Percentiles rank a stretch among this genome's conserved stretches.
Evolutionary conservation across 2,113 vertebrate genomes (phyloP).

Genomic region (Nesoenas mayeri): DNA sequence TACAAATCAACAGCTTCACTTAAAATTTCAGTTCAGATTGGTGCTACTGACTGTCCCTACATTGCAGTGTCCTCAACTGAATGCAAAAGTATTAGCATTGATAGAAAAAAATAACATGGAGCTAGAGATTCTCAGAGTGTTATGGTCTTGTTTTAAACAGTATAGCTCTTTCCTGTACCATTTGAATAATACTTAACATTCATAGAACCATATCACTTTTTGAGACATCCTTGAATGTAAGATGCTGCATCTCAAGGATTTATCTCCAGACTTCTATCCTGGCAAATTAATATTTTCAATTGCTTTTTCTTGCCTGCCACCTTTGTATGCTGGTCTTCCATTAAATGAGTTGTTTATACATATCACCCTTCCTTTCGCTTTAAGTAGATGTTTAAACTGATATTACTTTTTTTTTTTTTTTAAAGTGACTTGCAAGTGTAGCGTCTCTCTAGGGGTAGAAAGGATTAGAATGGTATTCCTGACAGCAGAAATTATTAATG

Average conservation of each 20-base stretch:
- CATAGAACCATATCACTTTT: background rate
- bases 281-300: slow-evolving; percentile 27
- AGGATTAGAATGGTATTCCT: slow-evolving; percentile 1
- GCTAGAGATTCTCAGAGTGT: background rate
- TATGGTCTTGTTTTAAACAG: background rate
- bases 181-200: background rate
- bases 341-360: background rate
- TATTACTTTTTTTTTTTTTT: background rate
- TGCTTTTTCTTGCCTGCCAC: slow-evolving; percentile 27
- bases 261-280: background rate
- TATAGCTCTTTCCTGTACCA: background rate
- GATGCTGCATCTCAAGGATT: background rate
- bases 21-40: background rate
- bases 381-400: background rate
- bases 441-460: background rate
- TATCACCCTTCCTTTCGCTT: slow-evolving; percentile 8
- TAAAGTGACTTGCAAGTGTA: background rate
- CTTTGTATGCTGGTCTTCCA: background rate
- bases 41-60: background rate
- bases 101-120: background rate
- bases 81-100: background rate
- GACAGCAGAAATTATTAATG: slow-evolving; percentile 1
- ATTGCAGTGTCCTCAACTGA: background rate
- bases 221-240: background rate
- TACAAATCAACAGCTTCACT: background rate